Evolutionary conservation across 2,888 invertebrate species (phyloP).

Genomic region (Noctua janthina): DNA sequence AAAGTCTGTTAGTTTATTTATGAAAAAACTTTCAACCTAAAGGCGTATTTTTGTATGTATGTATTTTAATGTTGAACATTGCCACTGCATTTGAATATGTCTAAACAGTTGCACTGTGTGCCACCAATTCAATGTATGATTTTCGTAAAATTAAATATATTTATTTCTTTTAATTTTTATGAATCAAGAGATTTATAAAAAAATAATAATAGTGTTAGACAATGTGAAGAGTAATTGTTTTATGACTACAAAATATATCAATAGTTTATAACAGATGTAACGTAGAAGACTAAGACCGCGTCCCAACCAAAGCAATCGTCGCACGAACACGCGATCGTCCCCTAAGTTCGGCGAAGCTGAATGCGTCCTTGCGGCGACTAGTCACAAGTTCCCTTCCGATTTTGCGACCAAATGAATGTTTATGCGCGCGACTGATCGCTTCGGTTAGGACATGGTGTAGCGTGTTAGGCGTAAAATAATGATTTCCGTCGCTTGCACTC

Average conservation of each 20-base stretch:
- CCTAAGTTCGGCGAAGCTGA: neutral
- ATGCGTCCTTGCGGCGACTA: neutral
- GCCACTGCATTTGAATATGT: neutral
- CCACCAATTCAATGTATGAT: neutral
- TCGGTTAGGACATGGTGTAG: neutral
- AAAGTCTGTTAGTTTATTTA: neutral
- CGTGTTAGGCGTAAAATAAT: neutral
- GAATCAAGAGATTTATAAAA: no score
- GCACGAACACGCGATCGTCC: neutral
- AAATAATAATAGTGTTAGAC: neutral
- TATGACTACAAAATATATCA: constrained; percentile 15
- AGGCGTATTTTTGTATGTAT: constrained; percentile 1
- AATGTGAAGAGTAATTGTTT: neutral
- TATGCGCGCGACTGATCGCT: neutral
- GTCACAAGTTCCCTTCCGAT: neutral
- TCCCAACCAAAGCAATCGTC: neutral
- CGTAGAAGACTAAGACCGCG: neutral
- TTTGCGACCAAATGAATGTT: neutral
- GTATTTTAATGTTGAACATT: neutral
- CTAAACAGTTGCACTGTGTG: neutral
- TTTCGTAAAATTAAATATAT: neutral
- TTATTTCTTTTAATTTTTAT: neutral
- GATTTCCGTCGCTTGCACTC: neutral
- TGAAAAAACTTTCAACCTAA: neutral
- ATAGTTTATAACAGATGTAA: neutral